phyloP scores from a whole-genome alignment of 2,113 vertebrate species.

The Corydoras maculifer region DNA sequence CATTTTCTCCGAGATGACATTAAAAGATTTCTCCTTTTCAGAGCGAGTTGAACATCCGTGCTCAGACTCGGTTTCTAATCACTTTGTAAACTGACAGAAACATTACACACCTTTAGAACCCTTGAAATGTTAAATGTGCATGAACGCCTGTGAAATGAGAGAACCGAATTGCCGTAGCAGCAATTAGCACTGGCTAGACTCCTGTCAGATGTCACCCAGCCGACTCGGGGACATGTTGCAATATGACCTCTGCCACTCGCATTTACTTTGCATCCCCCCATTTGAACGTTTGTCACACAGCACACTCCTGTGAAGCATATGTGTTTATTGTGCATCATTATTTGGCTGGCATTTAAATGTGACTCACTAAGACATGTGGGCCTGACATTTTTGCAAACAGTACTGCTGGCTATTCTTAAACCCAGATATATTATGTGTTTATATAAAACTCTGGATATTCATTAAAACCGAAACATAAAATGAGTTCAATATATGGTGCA shows the following conservation, averaged over 20 bases:
- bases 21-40: not conserved
- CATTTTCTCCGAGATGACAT: not conserved
- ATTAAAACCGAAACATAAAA: not conserved
- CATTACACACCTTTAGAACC: not conserved
- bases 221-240: slow-evolving; percentile 42
- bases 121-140: not conserved
- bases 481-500: not conserved
- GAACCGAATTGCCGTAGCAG: slow-evolving; percentile 6
- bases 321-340: slow-evolving; percentile 42
- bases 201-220: slow-evolving; percentile 45
- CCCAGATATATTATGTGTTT: not conserved
- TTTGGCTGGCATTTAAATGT: slow-evolving; percentile 58
- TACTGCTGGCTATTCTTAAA: slow-evolving; percentile 41
- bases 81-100: not conserved
- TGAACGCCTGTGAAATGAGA: not conserved
- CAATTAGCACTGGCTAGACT: slow-evolving; percentile 45
- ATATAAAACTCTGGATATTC: not conserved
- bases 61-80: slow-evolving; percentile 7
- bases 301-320: slow-evolving; percentile 44
- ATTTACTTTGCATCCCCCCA: slow-evolving; percentile 44
- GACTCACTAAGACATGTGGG: slow-evolving; percentile 42
- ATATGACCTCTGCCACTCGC: slow-evolving; percentile 55
- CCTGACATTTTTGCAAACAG: slow-evolving; percentile 36
- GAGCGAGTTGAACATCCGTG: slow-evolving; percentile 1
- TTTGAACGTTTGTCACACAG: slow-evolving; percentile 41